A percentile compares a stretch with the other conserved stretches of the same genome.
phyloP scores from a whole-genome alignment of 1,140 invertebrate species.

The Melipona quadrifasciata region DNA sequence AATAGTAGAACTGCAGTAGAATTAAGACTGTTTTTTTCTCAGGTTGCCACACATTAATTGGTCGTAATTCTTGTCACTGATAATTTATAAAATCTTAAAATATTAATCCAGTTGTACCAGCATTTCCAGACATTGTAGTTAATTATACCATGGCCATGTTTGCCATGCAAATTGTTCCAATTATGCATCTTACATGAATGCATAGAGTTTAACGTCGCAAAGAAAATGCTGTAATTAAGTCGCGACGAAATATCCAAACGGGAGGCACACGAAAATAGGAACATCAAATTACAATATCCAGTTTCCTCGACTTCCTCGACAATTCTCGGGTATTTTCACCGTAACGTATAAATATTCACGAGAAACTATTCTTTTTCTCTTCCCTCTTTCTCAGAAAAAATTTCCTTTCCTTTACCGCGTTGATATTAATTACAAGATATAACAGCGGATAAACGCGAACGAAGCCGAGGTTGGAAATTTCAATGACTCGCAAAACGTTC shows the following conservation, averaged over 20 bases:
- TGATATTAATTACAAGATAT: slow-evolving; percentile 21
- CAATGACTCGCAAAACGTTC: neutral
- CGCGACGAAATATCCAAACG: neutral
- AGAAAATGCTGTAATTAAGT: neutral
- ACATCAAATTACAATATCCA: neutral
- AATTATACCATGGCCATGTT: neutral
- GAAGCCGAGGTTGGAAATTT: neutral
- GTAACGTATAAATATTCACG: neutral
- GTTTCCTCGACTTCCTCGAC: neutral
- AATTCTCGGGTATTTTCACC: neutral
- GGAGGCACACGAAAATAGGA: too few relatives aligned
- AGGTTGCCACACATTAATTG: too few relatives aligned
- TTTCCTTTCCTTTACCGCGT: neutral
- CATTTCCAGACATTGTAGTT: neutral
- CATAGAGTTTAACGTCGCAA: neutral
- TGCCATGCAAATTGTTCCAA: neutral
- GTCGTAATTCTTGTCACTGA: neutral
- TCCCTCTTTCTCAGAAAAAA: neutral
- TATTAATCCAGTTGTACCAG: neutral
- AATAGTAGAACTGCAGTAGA: too few relatives aligned
- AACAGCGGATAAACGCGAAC: neutral
- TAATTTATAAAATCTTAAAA: neutral
- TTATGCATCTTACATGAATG: neutral
- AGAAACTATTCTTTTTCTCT: too few relatives aligned
- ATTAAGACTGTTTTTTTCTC: too few relatives aligned